Evolutionary conservation across 1,140 invertebrate species (phyloP).

Genomic region (Idris sp.): DNA sequence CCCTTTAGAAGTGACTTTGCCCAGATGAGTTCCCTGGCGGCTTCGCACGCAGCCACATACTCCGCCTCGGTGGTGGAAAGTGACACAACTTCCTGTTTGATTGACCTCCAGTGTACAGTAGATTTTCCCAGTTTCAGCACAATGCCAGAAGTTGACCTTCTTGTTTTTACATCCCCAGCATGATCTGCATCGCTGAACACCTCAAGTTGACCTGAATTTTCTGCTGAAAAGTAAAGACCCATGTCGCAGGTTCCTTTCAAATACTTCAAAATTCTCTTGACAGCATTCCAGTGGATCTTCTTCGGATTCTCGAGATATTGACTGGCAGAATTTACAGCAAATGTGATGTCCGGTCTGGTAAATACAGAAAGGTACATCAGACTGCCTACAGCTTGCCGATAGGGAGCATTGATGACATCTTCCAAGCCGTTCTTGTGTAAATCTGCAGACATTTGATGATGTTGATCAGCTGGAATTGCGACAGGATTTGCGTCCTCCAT

Average conservation of each 20-base stretch:
- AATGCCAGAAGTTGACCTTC: conserved; percentile 2
- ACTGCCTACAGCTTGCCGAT: conserved; percentile 70
- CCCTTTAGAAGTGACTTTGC: not conserved
- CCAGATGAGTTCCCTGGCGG: not conserved
- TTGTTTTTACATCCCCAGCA: conserved; percentile 2
- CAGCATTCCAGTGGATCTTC: conserved; percentile 27
- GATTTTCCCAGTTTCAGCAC: conserved; percentile 1
- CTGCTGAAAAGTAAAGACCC: conserved; percentile 19
- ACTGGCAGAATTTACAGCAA: conserved; percentile 67
- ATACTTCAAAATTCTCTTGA: conserved; percentile 65
- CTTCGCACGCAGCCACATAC: not conserved
- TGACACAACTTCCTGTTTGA: not conserved
- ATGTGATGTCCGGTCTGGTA: conserved; percentile 77
- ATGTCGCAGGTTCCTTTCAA: conserved; percentile 64
- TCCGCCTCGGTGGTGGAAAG: conserved; percentile 4
- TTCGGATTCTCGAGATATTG: conserved; percentile 51
- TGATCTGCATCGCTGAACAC: conserved; percentile 15
- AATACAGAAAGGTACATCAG: conserved; percentile 74
- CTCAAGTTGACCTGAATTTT: not conserved
- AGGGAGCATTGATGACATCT: conserved; percentile 46
- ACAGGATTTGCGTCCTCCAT: conserved; percentile 27
- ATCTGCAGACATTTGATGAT: conserved; percentile 12
- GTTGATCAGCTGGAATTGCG: conserved; percentile 17
- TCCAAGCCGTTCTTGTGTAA: conserved; percentile 3
- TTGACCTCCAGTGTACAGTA: conserved; percentile 1